Percentiles rank a stretch among this genome's conserved stretches.
Conservation (phyloP, 2,113 vertebrate species). For the Indri indri region DNA sequence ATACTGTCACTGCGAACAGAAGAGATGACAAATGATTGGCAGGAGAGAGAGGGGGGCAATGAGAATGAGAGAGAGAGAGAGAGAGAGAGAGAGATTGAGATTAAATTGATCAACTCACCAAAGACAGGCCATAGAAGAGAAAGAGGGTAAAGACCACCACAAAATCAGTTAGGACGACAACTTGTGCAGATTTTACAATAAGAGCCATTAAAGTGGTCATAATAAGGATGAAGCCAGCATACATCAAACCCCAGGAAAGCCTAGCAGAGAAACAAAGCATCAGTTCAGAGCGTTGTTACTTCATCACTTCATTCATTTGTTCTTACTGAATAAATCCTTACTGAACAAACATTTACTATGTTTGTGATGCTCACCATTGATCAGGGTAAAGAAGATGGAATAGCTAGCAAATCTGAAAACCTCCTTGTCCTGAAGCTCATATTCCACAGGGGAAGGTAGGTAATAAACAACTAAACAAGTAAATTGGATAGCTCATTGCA, state of each 20-base stretch:
- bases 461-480: background rate
- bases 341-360: too few relatives aligned
- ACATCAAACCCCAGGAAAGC: slow-evolving; percentile 83
- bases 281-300: background rate
- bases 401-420: background rate
- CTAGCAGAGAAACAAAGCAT: slow-evolving; percentile 54
- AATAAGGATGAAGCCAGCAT: slow-evolving; percentile 62
- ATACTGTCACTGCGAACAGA: background rate
- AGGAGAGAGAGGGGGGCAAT: background rate
- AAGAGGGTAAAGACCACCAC: slow-evolving; percentile 62
- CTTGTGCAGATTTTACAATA: rapidly evolving
- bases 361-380: background rate
- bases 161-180: slow-evolving; percentile 72
- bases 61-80: too few relatives aligned
- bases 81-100: background rate
- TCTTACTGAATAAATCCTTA: too few relatives aligned
- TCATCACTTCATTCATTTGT: background rate
- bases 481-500: background rate
- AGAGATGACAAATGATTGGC: background rate
- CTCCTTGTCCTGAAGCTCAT: background rate
- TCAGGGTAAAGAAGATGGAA: background rate
- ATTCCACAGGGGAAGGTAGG: background rate
- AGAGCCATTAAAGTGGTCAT: slow-evolving; percentile 73
- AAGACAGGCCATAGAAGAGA: slow-evolving; percentile 80
- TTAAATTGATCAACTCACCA: slow-evolving; percentile 76